Conservation (phyloP, 2,888 invertebrate species). For the Acronicta leporina region DNA sequence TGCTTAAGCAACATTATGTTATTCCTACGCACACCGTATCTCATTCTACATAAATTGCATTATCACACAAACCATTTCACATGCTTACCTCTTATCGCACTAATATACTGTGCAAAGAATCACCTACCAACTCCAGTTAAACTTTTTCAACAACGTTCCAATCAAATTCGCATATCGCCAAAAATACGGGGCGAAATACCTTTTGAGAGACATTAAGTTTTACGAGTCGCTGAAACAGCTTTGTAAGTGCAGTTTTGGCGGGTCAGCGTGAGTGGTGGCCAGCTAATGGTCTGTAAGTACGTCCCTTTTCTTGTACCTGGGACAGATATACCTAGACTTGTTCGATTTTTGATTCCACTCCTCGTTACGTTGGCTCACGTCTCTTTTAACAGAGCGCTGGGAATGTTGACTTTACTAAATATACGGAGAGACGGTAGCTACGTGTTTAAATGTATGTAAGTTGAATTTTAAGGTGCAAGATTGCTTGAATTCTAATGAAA, state of each 20-base stretch:
- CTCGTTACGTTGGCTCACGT: constrained; percentile 58
- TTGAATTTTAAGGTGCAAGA: constrained; percentile 50
- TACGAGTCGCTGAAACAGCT: constrained; percentile 69
- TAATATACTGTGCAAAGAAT: constrained; percentile 24
- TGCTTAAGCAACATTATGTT: background rate
- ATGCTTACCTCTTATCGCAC: constrained; percentile 8
- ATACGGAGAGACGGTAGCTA: constrained; percentile 41
- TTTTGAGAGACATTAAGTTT: constrained; percentile 63
- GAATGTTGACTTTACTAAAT: constrained; percentile 57
- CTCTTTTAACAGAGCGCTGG: constrained; percentile 54
- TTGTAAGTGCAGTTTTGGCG: constrained; percentile 64
- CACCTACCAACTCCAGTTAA: constrained; percentile 13
- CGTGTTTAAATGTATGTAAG: constrained; percentile 51
- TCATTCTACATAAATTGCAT: constrained; percentile 6
- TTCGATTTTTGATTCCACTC: constrained; percentile 41
- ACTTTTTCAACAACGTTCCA: constrained; percentile 41
- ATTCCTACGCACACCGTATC: background rate
- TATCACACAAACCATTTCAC: constrained; percentile 18
- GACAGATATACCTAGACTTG: constrained; percentile 34
- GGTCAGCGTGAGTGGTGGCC: constrained; percentile 67
- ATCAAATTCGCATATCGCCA: constrained; percentile 59
- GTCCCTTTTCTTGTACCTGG: constrained; percentile 79
- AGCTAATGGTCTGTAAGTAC: constrained; percentile 69
- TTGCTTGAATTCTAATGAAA: constrained; percentile 49
- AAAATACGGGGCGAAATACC: constrained; percentile 58